phyloP scores from a whole-genome alignment of 2,888 invertebrate species.

The Rhimphoctona megacephalus region DNA sequence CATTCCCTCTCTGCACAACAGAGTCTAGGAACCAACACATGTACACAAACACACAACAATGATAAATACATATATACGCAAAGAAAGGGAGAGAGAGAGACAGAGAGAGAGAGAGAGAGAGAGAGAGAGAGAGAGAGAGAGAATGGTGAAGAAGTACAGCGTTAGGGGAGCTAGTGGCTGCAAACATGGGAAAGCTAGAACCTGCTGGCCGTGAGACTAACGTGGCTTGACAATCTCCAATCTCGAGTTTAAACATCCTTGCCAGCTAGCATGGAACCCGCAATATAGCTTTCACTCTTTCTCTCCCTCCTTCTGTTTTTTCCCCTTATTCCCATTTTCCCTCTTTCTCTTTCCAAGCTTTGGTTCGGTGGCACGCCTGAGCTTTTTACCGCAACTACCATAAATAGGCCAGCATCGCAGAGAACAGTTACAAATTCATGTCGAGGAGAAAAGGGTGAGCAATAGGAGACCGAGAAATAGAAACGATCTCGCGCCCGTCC shows the following conservation, averaged over 20 bases:
- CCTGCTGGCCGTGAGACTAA: constrained; percentile 66
- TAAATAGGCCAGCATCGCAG: constrained; percentile 62
- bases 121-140: neutral
- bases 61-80: neutral
- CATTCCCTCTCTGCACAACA: constrained; percentile 45
- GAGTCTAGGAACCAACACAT: constrained; percentile 21
- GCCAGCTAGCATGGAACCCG: constrained; percentile 53
- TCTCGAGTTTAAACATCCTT: constrained; percentile 68
- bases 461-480: constrained; percentile 37
- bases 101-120: too few species aligned
- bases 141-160: constrained; percentile 30
- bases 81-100: neutral
- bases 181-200: constrained; percentile 60
- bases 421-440: constrained; percentile 59
- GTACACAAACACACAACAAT: constrained; percentile 7
- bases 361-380: constrained; percentile 54
- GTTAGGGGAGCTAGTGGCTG: constrained; percentile 24
- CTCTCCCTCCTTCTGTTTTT: constrained; percentile 10
- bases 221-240: constrained; percentile 71
- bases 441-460: constrained; percentile 39
- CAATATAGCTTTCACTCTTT: constrained; percentile 36
- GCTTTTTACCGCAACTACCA: constrained; percentile 60
- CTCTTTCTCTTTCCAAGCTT: constrained; percentile 44
- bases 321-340: constrained; percentile 1
- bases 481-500: constrained; percentile 20